Percentiles rank a stretch among this genome's conserved stretches.
Evolutionary conservation across 2,888 invertebrate species (phyloP).

Genomic region (Ectemnius cavifrons): DNA sequence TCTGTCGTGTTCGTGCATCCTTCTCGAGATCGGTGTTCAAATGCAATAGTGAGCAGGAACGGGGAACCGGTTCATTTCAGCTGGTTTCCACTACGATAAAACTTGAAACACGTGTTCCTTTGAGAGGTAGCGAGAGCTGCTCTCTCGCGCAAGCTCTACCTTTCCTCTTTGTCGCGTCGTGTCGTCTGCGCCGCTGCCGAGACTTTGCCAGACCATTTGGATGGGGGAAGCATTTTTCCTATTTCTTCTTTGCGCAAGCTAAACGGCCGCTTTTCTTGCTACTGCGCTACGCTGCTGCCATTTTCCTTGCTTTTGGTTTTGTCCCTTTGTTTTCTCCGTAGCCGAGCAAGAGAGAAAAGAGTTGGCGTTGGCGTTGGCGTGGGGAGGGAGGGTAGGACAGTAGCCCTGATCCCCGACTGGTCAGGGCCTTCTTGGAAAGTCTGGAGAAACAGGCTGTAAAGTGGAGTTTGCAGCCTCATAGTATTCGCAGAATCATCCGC

Average conservation of each 20-base stretch:
- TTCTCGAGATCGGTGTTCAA: slow-evolving; percentile 32
- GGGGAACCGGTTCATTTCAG: slow-evolving; percentile 56
- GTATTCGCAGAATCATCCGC: not conserved
- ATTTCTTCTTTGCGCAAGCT: no score
- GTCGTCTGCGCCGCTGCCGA: not conserved
- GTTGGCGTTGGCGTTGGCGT: no score
- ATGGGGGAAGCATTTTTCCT: no score
- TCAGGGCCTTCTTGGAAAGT: not conserved
- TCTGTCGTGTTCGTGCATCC: slow-evolving; percentile 46
- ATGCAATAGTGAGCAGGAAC: slow-evolving; percentile 33
- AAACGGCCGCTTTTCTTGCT: no score
- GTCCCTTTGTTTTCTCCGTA: not conserved
- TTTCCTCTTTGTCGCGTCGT: not conserved
- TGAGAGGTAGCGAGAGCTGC: slow-evolving; percentile 22
- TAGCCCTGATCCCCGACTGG: no score
- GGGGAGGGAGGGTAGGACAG: no score
- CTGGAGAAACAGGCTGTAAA: not conserved
- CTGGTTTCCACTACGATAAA: slow-evolving; percentile 45
- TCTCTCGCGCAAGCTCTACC: slow-evolving; percentile 20
- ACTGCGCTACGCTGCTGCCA: not conserved
- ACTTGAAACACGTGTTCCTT: slow-evolving; percentile 49
- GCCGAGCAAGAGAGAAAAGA: not conserved
- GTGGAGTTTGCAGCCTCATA: not conserved
- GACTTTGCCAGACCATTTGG: no score
- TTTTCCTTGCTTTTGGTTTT: not conserved